Evolutionary conservation across 1,140 invertebrate species (phyloP), one percentile per base, ranked within the genome.

Genomic region (Drosophila subpulchrella): DNA sequence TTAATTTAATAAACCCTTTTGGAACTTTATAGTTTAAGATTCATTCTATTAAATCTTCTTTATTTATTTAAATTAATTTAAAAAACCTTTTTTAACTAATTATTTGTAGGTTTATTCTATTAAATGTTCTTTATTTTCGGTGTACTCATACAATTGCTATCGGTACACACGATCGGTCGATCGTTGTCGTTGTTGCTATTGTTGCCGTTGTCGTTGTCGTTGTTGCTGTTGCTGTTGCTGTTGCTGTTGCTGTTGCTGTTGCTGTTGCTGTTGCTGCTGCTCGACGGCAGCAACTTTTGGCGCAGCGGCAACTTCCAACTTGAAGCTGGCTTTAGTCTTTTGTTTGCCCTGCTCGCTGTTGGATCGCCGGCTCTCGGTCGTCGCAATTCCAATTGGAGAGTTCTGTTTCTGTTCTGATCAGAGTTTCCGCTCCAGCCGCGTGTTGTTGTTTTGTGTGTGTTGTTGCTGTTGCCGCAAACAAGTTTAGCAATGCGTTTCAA

Each of bases 401-500:
- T 81, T 82, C 81, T 84, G 75, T 34, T 10, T 34, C 7, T 34
- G 51, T 68, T 77, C 61, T 80, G 70, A 56, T 55, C 46, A 34
- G 47, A 59, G 50, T 67, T 81, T 63, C 57, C 60, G 44, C 38
- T 54, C 36, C 39, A 36, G 17, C 42, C 41, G 27, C 44, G 50
- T 61, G 53, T 70, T 46, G 70, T 58, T 36, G 42, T 56, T 17
- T 47, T 44, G 47, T 55, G 38, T 54, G 15, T 46, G 57, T 27
- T 56, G 53, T 68, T 72, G 65, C 7, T 53, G 27, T 48, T 42
- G 44, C 27, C 51, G 67, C 66, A 84, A 84, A 84, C 78, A 88
- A 88, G 83, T 83, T 88, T 86, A 86, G 60, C 78, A 78, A 78
- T 85, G 75, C 78, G 75, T 78, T 88, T 78, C 53, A 79, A 78